These are phyloP conservation scores for Syritta pipiens DNA, from an alignment of 2,888 invertebrate species.

Conservation along the genomic window DNA sequence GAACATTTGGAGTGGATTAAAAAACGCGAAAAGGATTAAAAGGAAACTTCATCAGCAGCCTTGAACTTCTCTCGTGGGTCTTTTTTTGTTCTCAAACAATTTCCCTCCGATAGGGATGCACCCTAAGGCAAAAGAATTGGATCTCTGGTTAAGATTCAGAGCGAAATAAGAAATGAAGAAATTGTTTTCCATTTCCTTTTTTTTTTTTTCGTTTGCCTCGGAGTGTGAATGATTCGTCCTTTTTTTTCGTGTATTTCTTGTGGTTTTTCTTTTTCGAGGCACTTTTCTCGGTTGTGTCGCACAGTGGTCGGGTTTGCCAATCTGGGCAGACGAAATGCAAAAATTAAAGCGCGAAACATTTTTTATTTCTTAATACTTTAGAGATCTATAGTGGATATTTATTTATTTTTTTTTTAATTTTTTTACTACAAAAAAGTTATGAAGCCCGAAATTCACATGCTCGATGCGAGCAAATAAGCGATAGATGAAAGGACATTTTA, in stretches of 20 bases:
- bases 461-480: too few relatives aligned
- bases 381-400: too few relatives aligned
- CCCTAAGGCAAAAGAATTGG: neutral
- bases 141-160: neutral
- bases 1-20: neutral
- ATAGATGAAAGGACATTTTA: too few relatives aligned
- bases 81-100: slow-evolving; percentile 13
- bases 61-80: neutral
- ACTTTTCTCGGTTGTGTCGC: too few relatives aligned
- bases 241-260: neutral
- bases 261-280: neutral
- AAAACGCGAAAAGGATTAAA: neutral
- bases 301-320: too few relatives aligned
- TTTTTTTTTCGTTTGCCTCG: neutral
- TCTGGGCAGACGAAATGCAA: too few relatives aligned
- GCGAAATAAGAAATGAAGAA: too few relatives aligned
- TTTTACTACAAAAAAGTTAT: too few relatives aligned
- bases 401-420: too few relatives aligned
- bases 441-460: too few relatives aligned
- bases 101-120: slow-evolving; percentile 7
- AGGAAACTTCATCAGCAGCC: slow-evolving; percentile 5
- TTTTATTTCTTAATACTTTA: too few relatives aligned
- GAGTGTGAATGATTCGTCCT: neutral
- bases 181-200: neutral
- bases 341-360: too few relatives aligned